Evolutionary conservation across 2,797 vertebrate species (phyloP), one percentile per base, ranked within the genome.

Genomic region (Notolepis coatsorum): DNA sequence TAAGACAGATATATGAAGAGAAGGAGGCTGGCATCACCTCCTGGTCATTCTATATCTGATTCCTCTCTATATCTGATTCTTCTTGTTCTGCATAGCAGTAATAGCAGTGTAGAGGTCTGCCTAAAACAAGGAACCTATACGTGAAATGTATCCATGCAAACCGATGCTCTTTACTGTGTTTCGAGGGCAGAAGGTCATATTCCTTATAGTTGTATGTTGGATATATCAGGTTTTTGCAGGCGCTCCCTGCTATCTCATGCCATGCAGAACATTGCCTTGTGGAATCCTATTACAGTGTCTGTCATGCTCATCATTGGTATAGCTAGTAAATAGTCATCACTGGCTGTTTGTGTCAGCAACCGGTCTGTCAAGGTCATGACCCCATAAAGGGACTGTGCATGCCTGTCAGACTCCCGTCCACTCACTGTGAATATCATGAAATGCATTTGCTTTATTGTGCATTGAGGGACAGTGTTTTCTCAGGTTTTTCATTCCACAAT

Each of bases 291-390:
- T 81, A 79, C 47, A 69, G 57, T n/a, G 56, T 66, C 66, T 79
- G 80, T 68, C 65, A 53, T 59, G 70, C 80, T 83, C 67, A 60
- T 80, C 74, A 78, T 80, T 73, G 68, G 69, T 45, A 18, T 31
- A 30, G 51, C 45, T 65, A 61, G 67, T 82, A 81, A 84, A 86
- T 82, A 74, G 68, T 70, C 73, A 56, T n/a, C 69, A 67, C 13
- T 42, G 65, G 61, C 56, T 51, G 20, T 74, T 68, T 41, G 41
- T 61, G 66, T 79, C 77, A 71, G 38, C 52, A 4, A 60, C 45
- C 55, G 42, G 68, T 73, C 74, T 61, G 67, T 84, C 85, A 89
- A 86, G 87, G 87, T 86, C 84, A 70, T 25, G 65, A 69, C 79
- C 65, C 59, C 1, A 13, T 54, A 55, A 27, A 41, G 21, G n/a